These are phyloP conservation scores for Laothoe populi DNA, from an alignment of 2,888 invertebrate species.

Conservation along the genomic window DNA sequence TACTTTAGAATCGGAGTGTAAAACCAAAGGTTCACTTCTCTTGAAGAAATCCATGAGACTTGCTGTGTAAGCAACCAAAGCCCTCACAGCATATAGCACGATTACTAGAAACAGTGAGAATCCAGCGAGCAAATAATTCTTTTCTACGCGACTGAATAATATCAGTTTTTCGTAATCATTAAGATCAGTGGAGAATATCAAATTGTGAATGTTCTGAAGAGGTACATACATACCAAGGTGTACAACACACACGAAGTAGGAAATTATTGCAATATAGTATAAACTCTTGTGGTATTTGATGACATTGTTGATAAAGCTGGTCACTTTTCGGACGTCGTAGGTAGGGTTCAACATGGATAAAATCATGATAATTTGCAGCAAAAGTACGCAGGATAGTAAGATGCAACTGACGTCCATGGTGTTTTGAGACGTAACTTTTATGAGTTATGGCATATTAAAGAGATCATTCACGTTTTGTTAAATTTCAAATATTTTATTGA, in stretches of 20 bases:
- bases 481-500: constrained; percentile 20
- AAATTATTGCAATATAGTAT: constrained; percentile 42
- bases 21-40: constrained; percentile 37
- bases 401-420: constrained; percentile 62
- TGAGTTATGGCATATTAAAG: constrained; percentile 45
- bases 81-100: constrained; percentile 60
- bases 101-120: constrained; percentile 70
- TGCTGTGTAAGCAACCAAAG: constrained; percentile 59
- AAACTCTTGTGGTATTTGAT: constrained; percentile 44
- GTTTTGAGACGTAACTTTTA: constrained; percentile 34
- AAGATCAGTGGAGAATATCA: constrained; percentile 49
- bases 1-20: constrained; percentile 34
- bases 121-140: constrained; percentile 70
- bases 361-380: constrained; percentile 65
- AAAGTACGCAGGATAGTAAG: constrained; percentile 54
- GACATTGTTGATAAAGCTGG: constrained; percentile 45
- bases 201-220: constrained; percentile 53
- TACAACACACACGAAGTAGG: constrained; percentile 59
- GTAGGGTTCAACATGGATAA: constrained; percentile 67
- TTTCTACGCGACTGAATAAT: constrained; percentile 59
- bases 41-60: constrained; percentile 49
- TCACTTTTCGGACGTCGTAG: constrained; percentile 61
- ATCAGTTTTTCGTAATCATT: constrained; percentile 57
- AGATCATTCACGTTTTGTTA: constrained; percentile 1
- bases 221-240: constrained; percentile 69